Conservation (phyloP, 2,797 vertebrate genomes). For the Trachurus trachurus region DNA sequence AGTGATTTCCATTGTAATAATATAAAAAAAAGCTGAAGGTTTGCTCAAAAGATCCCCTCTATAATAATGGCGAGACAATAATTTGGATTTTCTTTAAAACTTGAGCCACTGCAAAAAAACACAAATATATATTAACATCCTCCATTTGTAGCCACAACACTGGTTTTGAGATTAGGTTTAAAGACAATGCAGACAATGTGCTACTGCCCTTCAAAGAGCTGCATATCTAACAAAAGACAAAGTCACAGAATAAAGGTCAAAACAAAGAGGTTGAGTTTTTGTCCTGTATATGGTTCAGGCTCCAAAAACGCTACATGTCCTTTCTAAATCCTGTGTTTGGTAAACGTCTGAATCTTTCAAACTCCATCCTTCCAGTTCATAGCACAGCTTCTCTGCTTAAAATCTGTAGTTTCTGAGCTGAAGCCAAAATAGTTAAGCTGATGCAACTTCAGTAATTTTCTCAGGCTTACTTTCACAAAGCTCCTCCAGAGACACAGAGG, state of each 20-base stretch:
- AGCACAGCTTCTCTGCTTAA: slow-evolving; percentile 5
- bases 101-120: neutral
- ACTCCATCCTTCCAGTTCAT: neutral
- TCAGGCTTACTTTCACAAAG: slow-evolving; percentile 7
- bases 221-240: neutral
- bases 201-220: neutral
- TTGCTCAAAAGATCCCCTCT: neutral
- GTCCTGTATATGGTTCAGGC: neutral
- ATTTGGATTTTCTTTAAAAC: neutral
- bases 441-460: slow-evolving; percentile 27
- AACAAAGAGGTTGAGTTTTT: neutral
- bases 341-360: slow-evolving; percentile 26
- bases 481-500: neutral
- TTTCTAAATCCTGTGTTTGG: slow-evolving; percentile 10
- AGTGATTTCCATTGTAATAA: neutral
- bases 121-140: neutral
- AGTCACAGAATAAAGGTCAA: neutral
- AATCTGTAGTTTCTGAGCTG: slow-evolving; percentile 1
- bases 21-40: no score
- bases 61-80: neutral
- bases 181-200: neutral
- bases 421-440: neutral
- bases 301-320: neutral
- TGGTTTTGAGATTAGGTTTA: neutral
- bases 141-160: neutral